These are phyloP conservation scores for Pangasius sanitwongsei DNA, from an alignment of 2,797 vertebrate species.

Conservation along the genomic window DNA sequence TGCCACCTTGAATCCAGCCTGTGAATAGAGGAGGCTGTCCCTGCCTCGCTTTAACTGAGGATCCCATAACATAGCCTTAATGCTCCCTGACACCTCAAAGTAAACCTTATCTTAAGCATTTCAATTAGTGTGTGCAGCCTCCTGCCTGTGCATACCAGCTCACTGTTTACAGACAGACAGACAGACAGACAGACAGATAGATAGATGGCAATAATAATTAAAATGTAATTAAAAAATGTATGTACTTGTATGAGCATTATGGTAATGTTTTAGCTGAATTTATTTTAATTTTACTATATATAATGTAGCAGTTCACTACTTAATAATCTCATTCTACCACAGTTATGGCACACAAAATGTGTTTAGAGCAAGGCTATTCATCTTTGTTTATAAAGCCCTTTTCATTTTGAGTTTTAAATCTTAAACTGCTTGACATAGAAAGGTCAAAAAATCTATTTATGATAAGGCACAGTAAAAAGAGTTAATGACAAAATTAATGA, in stretches of 20 bases:
- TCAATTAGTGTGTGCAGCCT: slow-evolving; percentile 67
- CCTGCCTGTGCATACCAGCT: neutral
- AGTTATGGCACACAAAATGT: neutral
- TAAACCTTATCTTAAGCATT: slow-evolving; percentile 71
- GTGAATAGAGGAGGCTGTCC: slow-evolving; percentile 64
- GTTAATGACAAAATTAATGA: neutral
- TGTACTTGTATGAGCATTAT: neutral
- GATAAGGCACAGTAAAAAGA: neutral
- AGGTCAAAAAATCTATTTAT: neutral
- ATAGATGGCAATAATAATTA: neutral
- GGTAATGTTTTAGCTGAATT: neutral
- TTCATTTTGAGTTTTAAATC: neutral
- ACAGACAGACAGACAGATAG: neutral
- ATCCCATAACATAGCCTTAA: slow-evolving; percentile 63
- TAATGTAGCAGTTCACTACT: neutral
- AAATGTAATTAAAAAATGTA: neutral
- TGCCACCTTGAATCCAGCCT: slow-evolving; percentile 74
- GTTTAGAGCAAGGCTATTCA: neutral
- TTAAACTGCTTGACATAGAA: neutral
- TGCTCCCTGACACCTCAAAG: slow-evolving; percentile 73
- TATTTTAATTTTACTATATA: neutral
- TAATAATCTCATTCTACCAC: neutral
- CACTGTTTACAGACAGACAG: neutral
- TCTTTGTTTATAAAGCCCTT: neutral
- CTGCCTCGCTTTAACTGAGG: slow-evolving; percentile 72